These are phyloP conservation scores for Polyploca ridens DNA, from an alignment of 2,888 invertebrate species.

Conservation along the genomic window DNA sequence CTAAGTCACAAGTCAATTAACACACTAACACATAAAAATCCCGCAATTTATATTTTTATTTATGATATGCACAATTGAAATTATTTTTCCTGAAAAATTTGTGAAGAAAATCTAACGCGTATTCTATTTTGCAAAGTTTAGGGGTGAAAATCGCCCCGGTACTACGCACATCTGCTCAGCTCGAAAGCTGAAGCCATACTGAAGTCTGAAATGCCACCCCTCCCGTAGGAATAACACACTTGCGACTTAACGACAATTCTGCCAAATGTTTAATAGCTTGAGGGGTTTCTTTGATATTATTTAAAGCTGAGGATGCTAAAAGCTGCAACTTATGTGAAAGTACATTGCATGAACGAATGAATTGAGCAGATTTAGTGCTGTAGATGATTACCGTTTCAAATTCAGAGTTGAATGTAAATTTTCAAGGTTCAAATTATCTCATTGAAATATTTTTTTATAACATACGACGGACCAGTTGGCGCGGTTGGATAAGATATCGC, in stretches of 20 bases:
- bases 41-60: conserved; percentile 16
- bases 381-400: not conserved
- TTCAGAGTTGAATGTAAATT: too few species aligned
- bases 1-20: conserved; percentile 42
- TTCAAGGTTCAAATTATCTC: too few species aligned
- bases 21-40: conserved; percentile 21
- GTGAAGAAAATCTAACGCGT: conserved; percentile 33
- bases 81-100: not conserved
- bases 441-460: too few species aligned
- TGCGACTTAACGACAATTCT: conserved; percentile 19
- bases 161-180: conserved; percentile 54
- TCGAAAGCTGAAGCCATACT: conserved; percentile 67
- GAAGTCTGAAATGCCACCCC: conserved; percentile 36
- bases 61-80: conserved; percentile 14
- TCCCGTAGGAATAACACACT: conserved; percentile 9
- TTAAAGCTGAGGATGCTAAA: too few species aligned
- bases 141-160: conserved; percentile 55
- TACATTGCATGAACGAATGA: not conserved
- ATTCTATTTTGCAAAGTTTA: conserved; percentile 57
- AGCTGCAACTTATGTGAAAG: not conserved
- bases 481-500: too few species aligned
- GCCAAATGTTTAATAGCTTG: conserved; percentile 12
- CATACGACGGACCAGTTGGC: too few species aligned
- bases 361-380: not conserved
- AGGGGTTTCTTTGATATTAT: not conserved